A percentile compares a stretch with the other conserved stretches of the same genome.
These are phyloP conservation scores for Choristoneura rosaceana DNA, from an alignment of 2,888 invertebrate species.

Conservation along the genomic window DNA sequence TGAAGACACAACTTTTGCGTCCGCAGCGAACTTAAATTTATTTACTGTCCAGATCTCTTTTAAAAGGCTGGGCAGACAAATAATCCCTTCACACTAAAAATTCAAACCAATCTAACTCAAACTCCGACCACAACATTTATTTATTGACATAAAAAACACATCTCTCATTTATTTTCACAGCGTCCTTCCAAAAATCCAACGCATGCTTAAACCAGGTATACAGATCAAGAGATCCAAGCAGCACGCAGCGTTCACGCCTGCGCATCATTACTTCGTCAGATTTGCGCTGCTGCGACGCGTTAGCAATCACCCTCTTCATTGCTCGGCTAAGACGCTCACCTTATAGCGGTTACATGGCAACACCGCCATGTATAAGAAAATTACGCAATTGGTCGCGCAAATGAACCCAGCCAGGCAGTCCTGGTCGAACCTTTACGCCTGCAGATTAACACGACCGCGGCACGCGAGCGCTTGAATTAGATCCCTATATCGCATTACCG, in stretches of 20 bases:
- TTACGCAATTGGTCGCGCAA: not conserved
- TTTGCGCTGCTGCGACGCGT: constrained; percentile 35
- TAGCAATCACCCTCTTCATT: not conserved
- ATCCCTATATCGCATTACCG: constrained; percentile 38
- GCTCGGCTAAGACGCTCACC: not conserved
- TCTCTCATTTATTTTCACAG: not conserved
- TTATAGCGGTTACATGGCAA: not conserved
- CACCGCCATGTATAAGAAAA: not conserved
- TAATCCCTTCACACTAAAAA: no score
- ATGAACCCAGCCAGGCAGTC: not conserved
- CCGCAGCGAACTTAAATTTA: no score
- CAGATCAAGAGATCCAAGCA: constrained; percentile 17
- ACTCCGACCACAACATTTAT: no score
- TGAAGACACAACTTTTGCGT: no score
- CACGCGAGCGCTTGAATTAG: constrained; percentile 39
- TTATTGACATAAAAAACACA: no score
- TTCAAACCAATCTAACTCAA: no score
- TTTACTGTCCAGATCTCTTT: no score
- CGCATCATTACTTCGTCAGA: constrained; percentile 33
- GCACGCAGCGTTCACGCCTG: constrained; percentile 30
- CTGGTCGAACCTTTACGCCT: not conserved
- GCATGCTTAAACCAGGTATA: not conserved
- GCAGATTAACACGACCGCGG: constrained; percentile 35
- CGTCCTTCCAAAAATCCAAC: not conserved
- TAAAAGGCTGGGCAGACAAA: no score